Evolutionary conservation across 2,113 vertebrate species (phyloP).

Genomic region (Oreocharis arfaki): DNA sequence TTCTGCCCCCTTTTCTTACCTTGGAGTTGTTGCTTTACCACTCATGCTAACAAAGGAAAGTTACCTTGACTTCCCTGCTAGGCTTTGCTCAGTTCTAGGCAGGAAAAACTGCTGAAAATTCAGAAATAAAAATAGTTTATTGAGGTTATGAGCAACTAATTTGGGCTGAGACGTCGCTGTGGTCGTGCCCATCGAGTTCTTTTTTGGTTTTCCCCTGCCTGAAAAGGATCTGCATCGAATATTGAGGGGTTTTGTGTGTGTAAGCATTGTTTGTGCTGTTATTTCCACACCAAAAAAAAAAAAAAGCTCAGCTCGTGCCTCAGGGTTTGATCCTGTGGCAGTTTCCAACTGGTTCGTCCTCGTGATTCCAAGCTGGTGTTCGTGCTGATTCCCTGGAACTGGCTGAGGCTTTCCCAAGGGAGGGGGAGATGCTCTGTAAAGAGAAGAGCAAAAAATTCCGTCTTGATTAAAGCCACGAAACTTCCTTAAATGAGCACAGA

Average conservation of each 20-base stretch:
- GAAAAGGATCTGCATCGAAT: neutral
- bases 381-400: neutral
- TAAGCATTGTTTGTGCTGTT: neutral
- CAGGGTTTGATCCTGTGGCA: neutral
- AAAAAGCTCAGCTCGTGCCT: neutral
- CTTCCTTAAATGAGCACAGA: neutral
- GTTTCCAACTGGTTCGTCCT: neutral
- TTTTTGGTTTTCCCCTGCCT: neutral
- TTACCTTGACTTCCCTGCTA: neutral
- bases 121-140: neutral
- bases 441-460: neutral
- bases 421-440: neutral
- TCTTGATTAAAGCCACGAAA: neutral
- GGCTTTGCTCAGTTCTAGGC: neutral
- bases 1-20: neutral
- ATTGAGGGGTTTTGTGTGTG: neutral
- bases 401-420: neutral
- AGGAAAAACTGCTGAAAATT: neutral
- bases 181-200: neutral
- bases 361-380: neutral
- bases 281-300: neutral
- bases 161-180: neutral
- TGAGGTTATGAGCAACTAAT: neutral
- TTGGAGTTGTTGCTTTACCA: neutral
- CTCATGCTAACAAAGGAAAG: neutral